Evolutionary conservation across 1,140 invertebrate genomes (phyloP).

Genomic region (Drosophila subobscura): DNA sequence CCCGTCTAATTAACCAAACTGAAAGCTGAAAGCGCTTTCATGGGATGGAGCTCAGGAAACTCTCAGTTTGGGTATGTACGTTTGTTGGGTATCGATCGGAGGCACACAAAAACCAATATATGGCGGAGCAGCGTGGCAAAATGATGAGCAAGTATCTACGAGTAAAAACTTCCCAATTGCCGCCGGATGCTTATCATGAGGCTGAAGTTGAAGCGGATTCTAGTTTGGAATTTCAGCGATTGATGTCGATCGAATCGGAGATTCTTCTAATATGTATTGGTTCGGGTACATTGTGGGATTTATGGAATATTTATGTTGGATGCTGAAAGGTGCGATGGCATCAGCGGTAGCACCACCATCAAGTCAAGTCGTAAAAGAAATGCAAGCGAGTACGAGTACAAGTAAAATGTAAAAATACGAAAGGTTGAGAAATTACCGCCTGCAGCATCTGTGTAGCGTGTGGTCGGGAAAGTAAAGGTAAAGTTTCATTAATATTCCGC

Average conservation of each 20-base stretch:
- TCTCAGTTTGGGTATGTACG: slow-evolving; percentile 11
- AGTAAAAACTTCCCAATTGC: slow-evolving; percentile 1
- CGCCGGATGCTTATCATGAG: slow-evolving; percentile 8
- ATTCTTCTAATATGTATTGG: slow-evolving; percentile 13
- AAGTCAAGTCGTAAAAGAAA: slow-evolving; percentile 29
- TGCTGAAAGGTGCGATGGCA: slow-evolving; percentile 19
- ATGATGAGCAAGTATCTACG: not conserved
- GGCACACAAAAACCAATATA: not conserved
- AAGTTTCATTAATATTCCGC: slow-evolving; percentile 66
- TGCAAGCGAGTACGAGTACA: slow-evolving; percentile 16
- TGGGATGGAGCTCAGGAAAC: slow-evolving; percentile 20
- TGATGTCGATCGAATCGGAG: slow-evolving; percentile 8
- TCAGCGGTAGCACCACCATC: slow-evolving; percentile 25
- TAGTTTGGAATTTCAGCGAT: slow-evolving; percentile 58
- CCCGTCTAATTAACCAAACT: slow-evolving; percentile 30
- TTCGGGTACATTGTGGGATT: slow-evolving; percentile 17
- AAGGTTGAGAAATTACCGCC: slow-evolving; percentile 74
- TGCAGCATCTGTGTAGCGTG: slow-evolving; percentile 83
- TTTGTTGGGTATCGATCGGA: slow-evolving; percentile 6
- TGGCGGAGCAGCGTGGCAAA: slow-evolving; percentile 12
- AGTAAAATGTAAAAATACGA: slow-evolving; percentile 23
- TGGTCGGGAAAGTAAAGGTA: slow-evolving; percentile 61
- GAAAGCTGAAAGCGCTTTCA: slow-evolving; percentile 32
- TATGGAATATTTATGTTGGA: slow-evolving; percentile 16
- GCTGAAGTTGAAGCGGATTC: slow-evolving; percentile 23